Percentiles rank a stretch among this genome's conserved stretches.
Evolutionary conservation across 2,113 vertebrate species (phyloP).

Genomic region (Sinocyclocheilus maitianheensis): DNA sequence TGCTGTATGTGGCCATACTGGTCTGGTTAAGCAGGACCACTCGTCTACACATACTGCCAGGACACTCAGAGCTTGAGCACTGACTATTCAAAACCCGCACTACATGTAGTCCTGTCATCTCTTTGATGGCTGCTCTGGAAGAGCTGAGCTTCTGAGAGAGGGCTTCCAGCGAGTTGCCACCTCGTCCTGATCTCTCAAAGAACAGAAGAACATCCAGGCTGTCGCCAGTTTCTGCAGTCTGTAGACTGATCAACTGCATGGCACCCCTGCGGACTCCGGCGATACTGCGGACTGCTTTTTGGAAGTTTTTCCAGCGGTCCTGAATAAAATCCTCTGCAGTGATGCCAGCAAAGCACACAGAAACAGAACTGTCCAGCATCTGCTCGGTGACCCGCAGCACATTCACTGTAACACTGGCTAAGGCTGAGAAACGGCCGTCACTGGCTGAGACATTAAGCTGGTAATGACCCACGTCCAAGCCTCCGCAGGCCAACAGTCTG

Average conservation of each 20-base stretch:
- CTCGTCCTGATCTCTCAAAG: conserved; percentile 71
- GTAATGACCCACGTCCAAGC: conserved; percentile 79
- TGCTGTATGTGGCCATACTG: conserved; percentile 81
- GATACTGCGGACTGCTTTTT: conserved; percentile 76
- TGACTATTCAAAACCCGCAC: conserved; percentile 77
- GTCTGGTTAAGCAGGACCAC: conserved; percentile 77
- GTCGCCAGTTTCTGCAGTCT: conserved; percentile 70
- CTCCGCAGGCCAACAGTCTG: conserved; percentile 79
- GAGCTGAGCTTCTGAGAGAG: conserved; percentile 80
- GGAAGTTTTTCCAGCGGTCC: conserved; percentile 84
- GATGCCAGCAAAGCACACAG: conserved; percentile 78
- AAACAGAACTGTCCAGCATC: conserved; percentile 76
- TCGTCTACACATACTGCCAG: conserved; percentile 77
- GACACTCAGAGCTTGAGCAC: conserved; percentile 77
- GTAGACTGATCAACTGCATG: conserved; percentile 80
- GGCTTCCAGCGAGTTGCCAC: conserved; percentile 63
- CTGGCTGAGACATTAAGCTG: conserved; percentile 82
- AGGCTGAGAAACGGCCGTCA: conserved; percentile 78
- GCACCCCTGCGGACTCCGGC: conserved; percentile 74
- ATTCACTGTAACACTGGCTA: conserved; percentile 76
- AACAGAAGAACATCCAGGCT: conserved; percentile 80
- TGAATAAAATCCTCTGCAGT: conserved; percentile 82
- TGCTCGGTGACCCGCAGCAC: conserved; percentile 78
- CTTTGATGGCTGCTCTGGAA: conserved; percentile 76
- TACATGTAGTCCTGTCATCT: conserved; percentile 79